Evolutionary conservation across 2,888 invertebrate genomes (phyloP).

Genomic region (Balanococcus diminutus): DNA sequence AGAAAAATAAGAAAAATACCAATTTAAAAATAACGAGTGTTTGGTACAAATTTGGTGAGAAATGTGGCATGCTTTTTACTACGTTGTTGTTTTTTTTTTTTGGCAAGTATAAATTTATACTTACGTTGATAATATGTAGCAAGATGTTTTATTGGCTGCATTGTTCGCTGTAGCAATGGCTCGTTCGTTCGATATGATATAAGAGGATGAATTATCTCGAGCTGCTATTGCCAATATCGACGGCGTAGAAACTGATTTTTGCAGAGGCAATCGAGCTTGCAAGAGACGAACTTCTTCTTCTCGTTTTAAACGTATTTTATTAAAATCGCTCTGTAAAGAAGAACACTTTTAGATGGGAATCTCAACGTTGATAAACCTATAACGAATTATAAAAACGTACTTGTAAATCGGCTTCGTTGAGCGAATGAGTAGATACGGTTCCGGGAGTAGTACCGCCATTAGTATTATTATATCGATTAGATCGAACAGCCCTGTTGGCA

Average conservation of each 20-base stretch:
- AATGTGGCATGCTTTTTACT: slow-evolving; percentile 3
- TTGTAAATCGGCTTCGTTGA: slow-evolving; percentile 86
- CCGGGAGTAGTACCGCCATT: slow-evolving; percentile 60
- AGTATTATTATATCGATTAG: slow-evolving; percentile 57
- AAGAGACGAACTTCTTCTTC: slow-evolving; percentile 66
- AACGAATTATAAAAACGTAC: slow-evolving; percentile 62
- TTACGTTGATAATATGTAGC: slow-evolving; percentile 15
- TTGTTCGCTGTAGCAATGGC: slow-evolving; percentile 51
- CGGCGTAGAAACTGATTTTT: slow-evolving; percentile 89
- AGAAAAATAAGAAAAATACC: slow-evolving; percentile 6
- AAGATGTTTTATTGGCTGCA: slow-evolving; percentile 47
- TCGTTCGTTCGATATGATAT: slow-evolving; percentile 50
- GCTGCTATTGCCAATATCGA: slow-evolving; percentile 74
- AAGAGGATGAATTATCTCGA: slow-evolving; percentile 2
- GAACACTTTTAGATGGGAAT: slow-evolving; percentile 48
- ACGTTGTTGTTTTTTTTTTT: background rate
- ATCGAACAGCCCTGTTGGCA: background rate
- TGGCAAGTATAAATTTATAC: background rate
- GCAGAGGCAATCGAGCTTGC: slow-evolving; percentile 76
- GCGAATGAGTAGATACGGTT: slow-evolving; percentile 74
- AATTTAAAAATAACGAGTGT: background rate
- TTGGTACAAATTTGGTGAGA: slow-evolving; percentile 4
- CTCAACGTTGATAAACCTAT: background rate
- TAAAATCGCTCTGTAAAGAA: slow-evolving; percentile 72
- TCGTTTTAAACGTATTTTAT: slow-evolving; percentile 70